A percentile compares a stretch with the other conserved stretches of the same genome.
Evolutionary conservation across 1,140 invertebrate genomes (phyloP).

Genomic region (Diorhabda sublineata): DNA sequence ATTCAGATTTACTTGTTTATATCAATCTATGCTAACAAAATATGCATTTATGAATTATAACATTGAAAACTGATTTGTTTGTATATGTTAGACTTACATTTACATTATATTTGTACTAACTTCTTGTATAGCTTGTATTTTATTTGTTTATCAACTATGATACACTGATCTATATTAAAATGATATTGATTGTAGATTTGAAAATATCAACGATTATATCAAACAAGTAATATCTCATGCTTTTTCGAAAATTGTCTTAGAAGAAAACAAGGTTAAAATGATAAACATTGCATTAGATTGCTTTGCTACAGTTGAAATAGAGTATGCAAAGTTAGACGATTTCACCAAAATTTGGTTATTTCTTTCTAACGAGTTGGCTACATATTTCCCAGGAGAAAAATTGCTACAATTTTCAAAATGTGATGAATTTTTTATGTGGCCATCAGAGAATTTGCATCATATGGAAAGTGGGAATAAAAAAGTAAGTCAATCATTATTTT

Average conservation of each 20-base stretch:
- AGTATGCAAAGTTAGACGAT: conserved; percentile 17
- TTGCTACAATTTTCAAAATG: conserved; percentile 13
- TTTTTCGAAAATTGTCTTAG: conserved; percentile 10
- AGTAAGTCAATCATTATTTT: conserved; percentile 14
- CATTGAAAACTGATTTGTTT: too few relatives aligned
- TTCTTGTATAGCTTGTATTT: too few relatives aligned
- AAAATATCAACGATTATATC: background rate
- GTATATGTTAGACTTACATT: too few relatives aligned
- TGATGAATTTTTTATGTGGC: conserved; percentile 24
- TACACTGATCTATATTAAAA: too few relatives aligned
- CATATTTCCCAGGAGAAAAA: conserved; percentile 13
- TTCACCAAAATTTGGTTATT: conserved; percentile 23
- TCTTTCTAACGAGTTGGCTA: conserved; percentile 6
- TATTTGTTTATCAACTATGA: too few relatives aligned
- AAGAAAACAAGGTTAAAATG: conserved; percentile 15
- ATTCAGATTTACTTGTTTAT: too few relatives aligned
- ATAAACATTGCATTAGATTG: conserved; percentile 6
- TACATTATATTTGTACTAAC: too few relatives aligned
- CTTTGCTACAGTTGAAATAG: conserved; percentile 15
- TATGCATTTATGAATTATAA: too few relatives aligned
- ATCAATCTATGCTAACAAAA: too few relatives aligned
- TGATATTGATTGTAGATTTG: conserved; percentile 3
- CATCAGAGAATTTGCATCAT: conserved; percentile 20
- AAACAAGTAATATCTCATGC: conserved; percentile 7
- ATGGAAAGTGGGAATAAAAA: conserved; percentile 17